Evolutionary conservation across 1,140 invertebrate species (phyloP), one percentile per base, ranked within the genome.

Genomic region (Orchestia grillus): DNA sequence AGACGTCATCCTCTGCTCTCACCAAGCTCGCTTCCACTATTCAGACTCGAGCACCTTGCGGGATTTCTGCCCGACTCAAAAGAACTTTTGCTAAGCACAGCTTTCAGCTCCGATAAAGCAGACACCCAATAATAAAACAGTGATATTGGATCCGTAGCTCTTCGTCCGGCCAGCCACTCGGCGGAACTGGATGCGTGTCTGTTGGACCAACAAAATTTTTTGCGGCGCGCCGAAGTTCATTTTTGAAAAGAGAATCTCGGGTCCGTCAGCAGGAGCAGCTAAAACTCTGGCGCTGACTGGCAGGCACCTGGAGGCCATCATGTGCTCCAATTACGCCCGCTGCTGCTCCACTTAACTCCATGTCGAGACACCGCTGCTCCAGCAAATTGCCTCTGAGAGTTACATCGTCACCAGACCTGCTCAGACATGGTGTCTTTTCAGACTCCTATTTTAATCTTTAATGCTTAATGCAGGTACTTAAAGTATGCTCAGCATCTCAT

Each of bases 221-320:
- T 44, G 16, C 36, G 8, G 44, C 1, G 1, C 44, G 43, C 43
- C 43, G 88, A 90, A 44, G 88, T 44, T 90, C 88, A 94, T 94
- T 94, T 94, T 94, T 94, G n/a, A 94, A 45, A 44, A 44, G 62
- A 77, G 62, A 44, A 41, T 44, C 15, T 90, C 42, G 15, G 42
- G 88, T 42, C 43, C 92, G 92, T 94, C 92, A 45, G 44, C 41
- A 94, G 1, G 44, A n/a, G 92, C 1, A n/a, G 44, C 41, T 47
- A 94, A 94, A 94, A 94, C 92, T 94, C 44, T 40, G 92, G 23
- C 11, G 43, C 90, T 92, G 90, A 92, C 43, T 92, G 90, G 90
- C 90, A 92, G 90, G 90, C 16, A 15, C 23, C 90, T 42, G 41
- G 90, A 44, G 90, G 19, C 43, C 90, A 92, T 92, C 41, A 92